These are phyloP conservation scores for Rutpela maculata DNA, from an alignment of 2,888 invertebrate species.

Conservation along the genomic window DNA sequence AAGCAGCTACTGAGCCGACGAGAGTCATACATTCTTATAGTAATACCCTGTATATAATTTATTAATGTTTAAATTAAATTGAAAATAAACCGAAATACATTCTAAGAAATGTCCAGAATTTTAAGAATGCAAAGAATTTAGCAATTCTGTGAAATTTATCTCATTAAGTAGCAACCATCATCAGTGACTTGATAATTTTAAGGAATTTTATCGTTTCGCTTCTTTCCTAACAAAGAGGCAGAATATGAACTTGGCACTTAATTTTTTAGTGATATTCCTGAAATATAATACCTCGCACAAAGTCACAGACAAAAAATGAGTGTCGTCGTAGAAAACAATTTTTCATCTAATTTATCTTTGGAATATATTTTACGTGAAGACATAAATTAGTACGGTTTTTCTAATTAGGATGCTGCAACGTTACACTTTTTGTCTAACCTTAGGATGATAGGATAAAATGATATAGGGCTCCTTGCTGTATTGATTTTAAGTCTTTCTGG, in stretches of 20 bases:
- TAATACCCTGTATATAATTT: too few relatives aligned
- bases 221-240: too few relatives aligned
- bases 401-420: conserved; percentile 29
- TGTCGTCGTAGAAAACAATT: not conserved
- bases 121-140: too few relatives aligned
- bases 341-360: not conserved
- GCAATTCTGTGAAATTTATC: too few relatives aligned
- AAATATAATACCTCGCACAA: not conserved
- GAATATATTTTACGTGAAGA: conserved; percentile 14
- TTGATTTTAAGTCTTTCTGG: conserved; percentile 19
- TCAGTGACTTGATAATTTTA: too few relatives aligned
- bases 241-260: not conserved
- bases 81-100: too few relatives aligned
- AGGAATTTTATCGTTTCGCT: too few relatives aligned
- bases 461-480: conserved; percentile 22
- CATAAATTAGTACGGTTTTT: conserved; percentile 32
- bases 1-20: too few relatives aligned
- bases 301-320: not conserved
- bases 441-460: not conserved
- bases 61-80: too few relatives aligned
- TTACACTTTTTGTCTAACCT: conserved; percentile 8
- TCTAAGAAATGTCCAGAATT: too few relatives aligned
- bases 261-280: not conserved
- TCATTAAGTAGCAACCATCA: too few relatives aligned
- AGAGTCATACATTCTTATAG: too few relatives aligned